Base-by-base conservation (phyloP, 1,140 invertebrate genomes). In the Fopius arisanus region DNA sequence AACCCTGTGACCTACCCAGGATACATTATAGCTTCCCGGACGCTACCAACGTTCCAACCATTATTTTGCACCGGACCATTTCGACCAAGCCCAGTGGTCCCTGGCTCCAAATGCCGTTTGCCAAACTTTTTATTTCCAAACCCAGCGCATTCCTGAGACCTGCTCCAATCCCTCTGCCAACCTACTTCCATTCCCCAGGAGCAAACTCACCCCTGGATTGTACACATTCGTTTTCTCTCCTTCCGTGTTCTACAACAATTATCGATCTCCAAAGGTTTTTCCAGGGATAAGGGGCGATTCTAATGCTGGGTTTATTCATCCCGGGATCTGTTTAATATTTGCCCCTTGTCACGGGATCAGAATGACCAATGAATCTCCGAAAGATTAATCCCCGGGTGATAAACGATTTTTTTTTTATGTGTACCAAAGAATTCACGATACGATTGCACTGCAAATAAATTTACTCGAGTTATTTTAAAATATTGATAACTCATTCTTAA, bases 1-100 rank as follows among this genome's bases (percentile, higher is more conserved):
- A 69, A 67, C 77, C 75, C 71, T 73, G 74, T 77, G 75, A 74
- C 72, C 72, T 72, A 51, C 63, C 65, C 72, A 59, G 76, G 28
- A 65, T 65, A 65, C 62, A 65, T 65, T 65, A 65, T 65, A 31
- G 29, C 29, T 31, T 31, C 29, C 26, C 62, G 28, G 29, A 65
- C 29, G 62, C 62, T 16, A 65, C 62, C 26, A 65, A 65, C 62
- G 62, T 65, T 16, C 28, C 62, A n/a, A n/a, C 29, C 62, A 65
- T 65, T 65, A 65, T 65, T 65, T 65, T 65, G 4, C 62, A 4
- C 54, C 16, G 62, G 29, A 65, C 29, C 62, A 31, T 65, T 65
- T 31, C 29, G 62, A 65, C 28, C 62, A 33, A 59, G 9, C 29
- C n/a, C 29, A 6, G 29, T 29, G 28, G 62, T 59, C 54, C 54